These are phyloP conservation scores for Anastrepha obliqua DNA, from an alignment of 1,140 invertebrate species.

Conservation along the genomic window DNA sequence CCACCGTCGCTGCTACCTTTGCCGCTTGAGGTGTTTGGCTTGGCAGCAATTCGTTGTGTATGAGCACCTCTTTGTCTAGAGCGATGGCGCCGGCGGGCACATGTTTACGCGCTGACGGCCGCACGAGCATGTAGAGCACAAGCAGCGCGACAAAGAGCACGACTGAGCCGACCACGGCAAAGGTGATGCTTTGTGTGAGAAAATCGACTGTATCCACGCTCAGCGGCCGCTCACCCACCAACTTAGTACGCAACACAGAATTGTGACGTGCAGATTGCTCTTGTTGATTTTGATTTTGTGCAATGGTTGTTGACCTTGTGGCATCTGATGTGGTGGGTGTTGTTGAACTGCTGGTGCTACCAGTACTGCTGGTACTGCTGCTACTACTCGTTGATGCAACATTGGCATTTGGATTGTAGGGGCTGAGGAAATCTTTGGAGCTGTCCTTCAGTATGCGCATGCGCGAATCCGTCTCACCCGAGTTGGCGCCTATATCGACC, in stretches of 20 bases:
- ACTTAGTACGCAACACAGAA: conserved; percentile 54
- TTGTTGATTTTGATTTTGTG: not conserved
- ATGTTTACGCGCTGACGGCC: conserved; percentile 46
- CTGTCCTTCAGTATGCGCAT: conserved; percentile 59
- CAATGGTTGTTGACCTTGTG: not conserved
- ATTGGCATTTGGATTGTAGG: conserved; percentile 57
- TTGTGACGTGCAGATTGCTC: not conserved
- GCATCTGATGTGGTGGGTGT: conserved; percentile 18
- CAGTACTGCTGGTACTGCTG: not conserved
- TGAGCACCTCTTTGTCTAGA: conserved; percentile 57
- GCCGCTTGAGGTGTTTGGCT: conserved; percentile 26
- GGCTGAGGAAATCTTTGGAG: conserved; percentile 58
- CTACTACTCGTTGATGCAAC: not conserved
- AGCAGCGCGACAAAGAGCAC: conserved; percentile 50
- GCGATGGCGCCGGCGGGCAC: conserved; percentile 11
- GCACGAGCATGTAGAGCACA: conserved; percentile 47
- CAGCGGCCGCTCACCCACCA: conserved; percentile 12
- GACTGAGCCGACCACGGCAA: conserved; percentile 32
- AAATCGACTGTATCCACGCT: not conserved
- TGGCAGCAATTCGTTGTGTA: conserved; percentile 56
- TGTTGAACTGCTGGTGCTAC: not conserved
- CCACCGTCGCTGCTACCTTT: not conserved
- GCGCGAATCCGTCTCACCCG: conserved; percentile 56
- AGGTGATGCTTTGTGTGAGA: conserved; percentile 32
- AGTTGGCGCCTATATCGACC: conserved; percentile 3